phyloP scores from a whole-genome alignment of 2,113 vertebrate genomes.

The Boleophthalmus pectinirostris region DNA sequence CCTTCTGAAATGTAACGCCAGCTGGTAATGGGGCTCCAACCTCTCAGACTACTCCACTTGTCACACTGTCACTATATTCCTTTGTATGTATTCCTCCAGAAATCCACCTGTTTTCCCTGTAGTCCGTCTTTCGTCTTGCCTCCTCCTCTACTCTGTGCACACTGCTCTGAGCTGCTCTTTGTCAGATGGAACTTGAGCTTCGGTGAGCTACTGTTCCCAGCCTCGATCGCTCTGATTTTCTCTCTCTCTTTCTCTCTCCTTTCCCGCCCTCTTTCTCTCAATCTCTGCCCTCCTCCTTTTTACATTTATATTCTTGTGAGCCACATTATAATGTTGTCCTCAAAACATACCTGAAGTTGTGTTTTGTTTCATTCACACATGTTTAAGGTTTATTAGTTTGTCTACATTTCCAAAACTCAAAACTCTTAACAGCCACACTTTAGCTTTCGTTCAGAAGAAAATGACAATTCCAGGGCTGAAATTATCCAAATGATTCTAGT shows the following conservation, averaged over 20 bases:
- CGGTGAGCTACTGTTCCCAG: conserved; percentile 69
- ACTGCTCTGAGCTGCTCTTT: conserved; percentile 58
- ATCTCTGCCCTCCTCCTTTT: conserved; percentile 7
- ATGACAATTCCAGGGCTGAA: too few species aligned
- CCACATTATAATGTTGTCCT: too few species aligned
- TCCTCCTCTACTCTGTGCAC: conserved; percentile 17
- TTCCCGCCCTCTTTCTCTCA: background rate
- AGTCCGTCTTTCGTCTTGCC: conserved; percentile 8
- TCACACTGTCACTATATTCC: conserved; percentile 9
- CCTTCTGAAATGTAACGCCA: conserved; percentile 48
- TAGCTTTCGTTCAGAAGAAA: too few species aligned
- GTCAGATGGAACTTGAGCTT: conserved; percentile 70
- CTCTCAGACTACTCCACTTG: conserved; percentile 21
- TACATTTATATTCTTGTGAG: too few species aligned
- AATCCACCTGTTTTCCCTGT: conserved; percentile 25
- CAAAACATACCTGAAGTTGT: too few species aligned
- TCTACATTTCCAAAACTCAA: too few species aligned
- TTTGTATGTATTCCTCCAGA: background rate
- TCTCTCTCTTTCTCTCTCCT: conserved; percentile 38
- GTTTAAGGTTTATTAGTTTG: too few species aligned
- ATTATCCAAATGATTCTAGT: too few species aligned
- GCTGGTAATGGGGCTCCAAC: conserved; percentile 15
- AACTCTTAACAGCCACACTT: too few species aligned
- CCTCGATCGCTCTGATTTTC: conserved; percentile 49
- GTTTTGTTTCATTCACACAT: too few species aligned